A percentile compares a stretch with the other conserved stretches of the same genome.
Conservation (phyloP, 92 coral and sea anemone genomes). For the Plumapathes pennacea region DNA sequence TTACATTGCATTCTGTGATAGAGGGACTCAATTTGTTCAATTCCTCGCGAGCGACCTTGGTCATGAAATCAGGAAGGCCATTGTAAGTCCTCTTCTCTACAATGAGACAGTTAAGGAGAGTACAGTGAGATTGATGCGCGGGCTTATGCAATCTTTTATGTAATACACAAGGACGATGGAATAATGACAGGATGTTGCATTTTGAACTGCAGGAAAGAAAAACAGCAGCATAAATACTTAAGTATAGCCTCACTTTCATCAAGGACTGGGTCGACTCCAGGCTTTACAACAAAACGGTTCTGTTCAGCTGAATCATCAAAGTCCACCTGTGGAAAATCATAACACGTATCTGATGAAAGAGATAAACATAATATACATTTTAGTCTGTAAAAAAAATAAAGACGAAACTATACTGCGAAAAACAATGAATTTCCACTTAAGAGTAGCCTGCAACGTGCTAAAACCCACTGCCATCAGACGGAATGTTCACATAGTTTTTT, state of each 20-base stretch:
- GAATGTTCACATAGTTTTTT: background rate
- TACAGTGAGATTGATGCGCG: too few species aligned
- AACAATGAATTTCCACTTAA: background rate
- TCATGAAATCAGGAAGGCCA: conserved; percentile 98
- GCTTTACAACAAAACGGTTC: conserved; percentile 96
- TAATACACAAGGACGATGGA: too few species aligned
- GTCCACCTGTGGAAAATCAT: conserved; percentile 57
- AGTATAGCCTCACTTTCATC: conserved; percentile 96
- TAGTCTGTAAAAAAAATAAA: background rate
- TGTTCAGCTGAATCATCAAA: conserved; percentile 93
- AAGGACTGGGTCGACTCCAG: conserved; percentile 93
- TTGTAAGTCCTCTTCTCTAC: conserved; percentile 94
- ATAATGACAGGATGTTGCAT: too few species aligned
- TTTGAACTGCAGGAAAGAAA: too few species aligned
- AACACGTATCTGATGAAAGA: background rate
- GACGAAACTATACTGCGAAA: too few species aligned
- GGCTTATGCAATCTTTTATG: too few species aligned
- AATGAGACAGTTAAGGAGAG: too few species aligned
- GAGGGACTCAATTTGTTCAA: conserved; percentile 86
- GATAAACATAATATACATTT: background rate
- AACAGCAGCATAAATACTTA: too few species aligned
- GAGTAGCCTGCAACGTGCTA: background rate
- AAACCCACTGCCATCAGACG: background rate
- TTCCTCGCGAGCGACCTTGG: conserved; percentile 95
- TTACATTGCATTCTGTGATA: conserved; percentile 90